Base-by-base conservation (phyloP, 2,888 invertebrate genomes). In the Esperia sulphurella region DNA sequence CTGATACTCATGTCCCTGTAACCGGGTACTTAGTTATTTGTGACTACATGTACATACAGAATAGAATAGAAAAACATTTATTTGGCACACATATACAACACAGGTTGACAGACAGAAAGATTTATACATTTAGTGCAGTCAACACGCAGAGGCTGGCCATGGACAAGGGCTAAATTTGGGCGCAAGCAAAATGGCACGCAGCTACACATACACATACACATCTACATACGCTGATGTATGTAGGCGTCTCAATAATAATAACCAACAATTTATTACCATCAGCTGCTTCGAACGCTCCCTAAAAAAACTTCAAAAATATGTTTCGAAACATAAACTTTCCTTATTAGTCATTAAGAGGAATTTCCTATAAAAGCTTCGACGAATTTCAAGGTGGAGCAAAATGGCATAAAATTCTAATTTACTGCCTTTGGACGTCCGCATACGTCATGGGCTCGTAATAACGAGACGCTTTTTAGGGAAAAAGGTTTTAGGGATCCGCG, bases 341-440 rank as follows among this genome's bases (percentile, higher is more conserved):
- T 33, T 39, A 43, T 39, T 14, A 33, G 44, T 41, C 41, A 48
- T 48, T 35, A 44, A 44, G 43, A 33, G 40, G 38, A 44, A 44
- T 41, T 40, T 39, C 33, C 40, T 21, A 43, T 48, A 48, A 48
- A 48, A 44, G 35, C 41, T n/a, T 12, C 33, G 41, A 28, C 42
- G 42, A 46, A 45, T 51, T 41, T 33, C 14, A 38, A 49, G 45
- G 47, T 47, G 47, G 43, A 42, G 40, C 51, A 48, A 52, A 21
- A 48, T 46, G 52, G 40, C 43, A 44, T 46, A 46, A 46, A 49
- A 52, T 40, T 43, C 43, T 46, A 49, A 52, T 52, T 52, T 52
- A 52, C 43, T 30, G 33, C 48, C 8, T 14, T 38, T 40, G 39
- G 38, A 21, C 43, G 29, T 39, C 37, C 44, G 44, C 45, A 40